Evolutionary conservation across 1,140 invertebrate species (phyloP).

Genomic region (Pogonomyrmex californicus): DNA sequence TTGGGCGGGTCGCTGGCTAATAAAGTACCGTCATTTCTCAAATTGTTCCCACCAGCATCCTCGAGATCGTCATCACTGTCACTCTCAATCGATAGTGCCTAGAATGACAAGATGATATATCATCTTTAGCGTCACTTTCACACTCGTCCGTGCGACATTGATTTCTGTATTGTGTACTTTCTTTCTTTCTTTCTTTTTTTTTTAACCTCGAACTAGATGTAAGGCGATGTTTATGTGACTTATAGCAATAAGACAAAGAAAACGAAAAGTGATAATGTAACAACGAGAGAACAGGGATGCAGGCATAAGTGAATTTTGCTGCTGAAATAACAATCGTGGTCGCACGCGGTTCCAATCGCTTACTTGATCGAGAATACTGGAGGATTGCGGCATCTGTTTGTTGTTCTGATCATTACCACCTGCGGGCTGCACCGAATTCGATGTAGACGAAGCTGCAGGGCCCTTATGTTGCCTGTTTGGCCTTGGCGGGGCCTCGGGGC

Average conservation of each 20-base stretch:
- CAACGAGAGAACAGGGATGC: slow-evolving; percentile 41
- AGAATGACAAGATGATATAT: slow-evolving; percentile 57
- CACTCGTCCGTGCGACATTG: background rate
- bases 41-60: slow-evolving; percentile 88
- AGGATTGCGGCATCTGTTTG: slow-evolving; percentile 84
- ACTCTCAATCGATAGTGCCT: slow-evolving; percentile 85
- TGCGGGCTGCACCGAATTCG: slow-evolving; percentile 81
- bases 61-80: slow-evolving; percentile 87
- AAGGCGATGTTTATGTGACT: slow-evolving; percentile 45
- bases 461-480: slow-evolving; percentile 86
- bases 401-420: slow-evolving; percentile 84
- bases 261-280: slow-evolving; percentile 51
- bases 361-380: slow-evolving; percentile 85
- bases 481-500: slow-evolving; percentile 88
- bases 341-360: slow-evolving; percentile 71
- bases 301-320: slow-evolving; percentile 44
- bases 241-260: slow-evolving; percentile 54
- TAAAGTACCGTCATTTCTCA: slow-evolving; percentile 96
- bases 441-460: slow-evolving; percentile 77
- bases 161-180: background rate
- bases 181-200: background rate
- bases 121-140: background rate
- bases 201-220: slow-evolving; percentile 54
- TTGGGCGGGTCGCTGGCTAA: slow-evolving; percentile 98
- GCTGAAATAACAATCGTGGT: slow-evolving; percentile 33